Percentiles rank a stretch among this genome's conserved stretches.
Evolutionary conservation across 2,888 invertebrate species (phyloP).

Genomic region (Ptychoptera albimana): DNA sequence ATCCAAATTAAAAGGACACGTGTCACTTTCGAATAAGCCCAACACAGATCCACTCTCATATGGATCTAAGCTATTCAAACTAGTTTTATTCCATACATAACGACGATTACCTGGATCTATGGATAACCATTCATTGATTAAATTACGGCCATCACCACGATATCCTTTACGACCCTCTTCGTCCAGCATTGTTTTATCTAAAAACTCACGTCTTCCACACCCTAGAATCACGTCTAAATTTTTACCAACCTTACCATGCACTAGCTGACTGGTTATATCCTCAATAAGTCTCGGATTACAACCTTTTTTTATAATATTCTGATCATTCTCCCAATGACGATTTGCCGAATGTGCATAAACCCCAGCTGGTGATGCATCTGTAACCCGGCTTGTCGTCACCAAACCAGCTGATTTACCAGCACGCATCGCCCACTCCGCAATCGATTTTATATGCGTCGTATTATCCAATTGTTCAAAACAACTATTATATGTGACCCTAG

Average conservation of each 20-base stretch:
- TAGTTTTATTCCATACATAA: conserved; percentile 35
- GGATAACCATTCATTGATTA: conserved; percentile 47
- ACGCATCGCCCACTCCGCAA: conserved; percentile 54
- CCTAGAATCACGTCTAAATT: conserved; percentile 43
- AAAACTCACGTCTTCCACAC: conserved; percentile 22
- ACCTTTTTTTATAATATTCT: conserved; percentile 29
- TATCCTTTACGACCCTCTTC: conserved; percentile 36
- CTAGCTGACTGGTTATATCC: conserved; percentile 57
- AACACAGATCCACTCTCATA: conserved; percentile 38
- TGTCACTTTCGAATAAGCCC: conserved; percentile 48
- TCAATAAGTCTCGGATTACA: conserved; percentile 35
- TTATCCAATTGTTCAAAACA: conserved; percentile 41
- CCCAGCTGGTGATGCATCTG: conserved; percentile 62
- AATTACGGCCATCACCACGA: conserved; percentile 44
- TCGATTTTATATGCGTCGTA: conserved; percentile 44
- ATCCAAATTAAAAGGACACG: conserved; percentile 55
- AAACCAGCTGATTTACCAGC: conserved; percentile 45
- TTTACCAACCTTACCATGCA: conserved; percentile 46
- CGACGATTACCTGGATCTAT: conserved; percentile 14
- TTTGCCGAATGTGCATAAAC: conserved; percentile 46
- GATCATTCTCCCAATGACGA: conserved; percentile 56
- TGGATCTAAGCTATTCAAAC: conserved; percentile 31
- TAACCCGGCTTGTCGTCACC: conserved; percentile 64
- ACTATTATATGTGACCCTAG: conserved; percentile 42
- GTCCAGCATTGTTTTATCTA: conserved; percentile 27